Percentiles rank a stretch among this genome's conserved stretches.
These are phyloP conservation scores for Darevskia nairensis DNA, from an alignment of 2,797 vertebrate species.

Conservation along the genomic window DNA sequence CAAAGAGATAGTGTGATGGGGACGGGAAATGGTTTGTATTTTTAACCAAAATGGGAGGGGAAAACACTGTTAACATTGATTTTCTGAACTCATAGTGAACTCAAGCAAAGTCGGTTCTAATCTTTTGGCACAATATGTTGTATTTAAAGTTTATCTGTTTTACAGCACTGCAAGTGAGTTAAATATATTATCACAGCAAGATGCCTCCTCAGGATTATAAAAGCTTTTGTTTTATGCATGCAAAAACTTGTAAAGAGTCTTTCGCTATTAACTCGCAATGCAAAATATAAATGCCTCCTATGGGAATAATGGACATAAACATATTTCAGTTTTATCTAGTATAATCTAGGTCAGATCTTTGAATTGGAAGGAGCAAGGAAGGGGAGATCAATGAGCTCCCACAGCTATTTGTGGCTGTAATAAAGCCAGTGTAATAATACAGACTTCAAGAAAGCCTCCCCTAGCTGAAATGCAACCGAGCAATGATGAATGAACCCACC, in stretches of 20 bases:
- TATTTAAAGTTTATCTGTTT: constrained; percentile 66
- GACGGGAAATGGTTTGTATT: constrained; percentile 46
- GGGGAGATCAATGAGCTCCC: constrained; percentile 57
- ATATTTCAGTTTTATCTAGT: constrained; percentile 66
- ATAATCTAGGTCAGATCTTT: constrained; percentile 51
- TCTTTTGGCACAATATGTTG: constrained; percentile 49
- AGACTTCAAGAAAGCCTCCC: constrained; percentile 47
- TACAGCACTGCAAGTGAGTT: constrained; percentile 45
- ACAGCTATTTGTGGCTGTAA: constrained; percentile 62
- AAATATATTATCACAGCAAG: constrained; percentile 57
- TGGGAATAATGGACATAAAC: constrained; percentile 57
- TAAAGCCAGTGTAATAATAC: constrained; percentile 65
- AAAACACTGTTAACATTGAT: constrained; percentile 40
- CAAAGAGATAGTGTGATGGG: constrained; percentile 19
- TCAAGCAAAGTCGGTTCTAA: constrained; percentile 46
- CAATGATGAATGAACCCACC: constrained; percentile 45
- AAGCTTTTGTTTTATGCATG: constrained; percentile 65
- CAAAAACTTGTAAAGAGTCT: constrained; percentile 54
- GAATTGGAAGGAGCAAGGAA: constrained; percentile 42
- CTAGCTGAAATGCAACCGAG: constrained; percentile 40
- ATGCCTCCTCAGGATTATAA: constrained; percentile 64
- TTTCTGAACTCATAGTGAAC: constrained; percentile 50
- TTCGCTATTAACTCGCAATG: constrained; percentile 38
- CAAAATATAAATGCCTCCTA: constrained; percentile 58
- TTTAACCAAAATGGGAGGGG: constrained; percentile 24